Conservation (phyloP, 2,113 vertebrate genomes). For the Tyto alba region DNA sequence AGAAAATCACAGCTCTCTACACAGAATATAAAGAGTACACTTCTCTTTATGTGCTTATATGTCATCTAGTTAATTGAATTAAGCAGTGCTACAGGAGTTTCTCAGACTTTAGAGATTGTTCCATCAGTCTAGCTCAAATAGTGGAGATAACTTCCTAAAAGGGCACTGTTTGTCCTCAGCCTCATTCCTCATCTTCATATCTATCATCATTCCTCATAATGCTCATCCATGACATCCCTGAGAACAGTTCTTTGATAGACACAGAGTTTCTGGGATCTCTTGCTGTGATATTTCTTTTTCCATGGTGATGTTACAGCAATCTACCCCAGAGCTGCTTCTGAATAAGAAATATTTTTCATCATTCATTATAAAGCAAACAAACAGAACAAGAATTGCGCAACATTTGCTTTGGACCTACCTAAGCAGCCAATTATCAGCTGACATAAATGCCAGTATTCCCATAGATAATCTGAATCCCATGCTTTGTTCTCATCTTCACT, state of each 20-base stretch:
- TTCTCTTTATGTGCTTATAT: background rate
- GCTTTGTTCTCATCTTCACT: background rate
- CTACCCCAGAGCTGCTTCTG: background rate
- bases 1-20: background rate
- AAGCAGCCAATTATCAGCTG: background rate
- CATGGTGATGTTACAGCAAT: background rate
- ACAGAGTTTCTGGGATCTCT: background rate
- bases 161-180: background rate
- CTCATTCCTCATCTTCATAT: background rate
- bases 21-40: background rate
- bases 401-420: background rate
- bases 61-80: background rate
- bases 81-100: background rate
- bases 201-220: background rate
- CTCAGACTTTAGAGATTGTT: background rate
- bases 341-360: background rate
- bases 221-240: background rate
- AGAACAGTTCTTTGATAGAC: background rate
- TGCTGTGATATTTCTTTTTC: background rate
- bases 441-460: background rate
- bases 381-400: background rate
- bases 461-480: background rate
- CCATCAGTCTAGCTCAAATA: background rate
- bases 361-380: background rate
- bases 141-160: background rate